Evolutionary conservation across 2,113 vertebrate genomes (phyloP).

Genomic region (Seriola rivoliana): DNA sequence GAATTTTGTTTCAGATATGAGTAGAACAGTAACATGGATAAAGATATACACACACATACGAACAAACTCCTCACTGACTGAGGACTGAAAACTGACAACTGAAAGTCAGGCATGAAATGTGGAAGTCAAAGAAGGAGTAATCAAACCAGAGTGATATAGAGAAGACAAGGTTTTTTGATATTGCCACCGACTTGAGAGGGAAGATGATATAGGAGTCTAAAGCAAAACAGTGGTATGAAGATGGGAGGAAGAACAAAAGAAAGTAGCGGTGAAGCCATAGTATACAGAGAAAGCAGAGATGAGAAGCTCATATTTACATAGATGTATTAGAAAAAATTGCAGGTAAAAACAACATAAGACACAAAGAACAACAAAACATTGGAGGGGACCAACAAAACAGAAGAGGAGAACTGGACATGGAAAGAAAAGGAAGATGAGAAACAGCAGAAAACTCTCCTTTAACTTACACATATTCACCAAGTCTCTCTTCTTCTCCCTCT

Average conservation of each 20-base stretch:
- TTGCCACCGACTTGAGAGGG: constrained; percentile 30
- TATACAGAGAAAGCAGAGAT: constrained; percentile 46
- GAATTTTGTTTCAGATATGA: constrained; percentile 2
- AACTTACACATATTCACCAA: constrained; percentile 52
- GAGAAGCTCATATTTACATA: constrained; percentile 61
- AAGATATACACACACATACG: not conserved
- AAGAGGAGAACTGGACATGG: constrained; percentile 41
- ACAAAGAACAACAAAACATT: constrained; percentile 37
- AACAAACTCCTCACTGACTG: constrained; percentile 11
- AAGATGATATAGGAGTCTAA: constrained; percentile 31
- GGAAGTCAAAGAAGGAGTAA: constrained; percentile 39
- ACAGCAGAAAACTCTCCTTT: constrained; percentile 33
- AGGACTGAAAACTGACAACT: constrained; percentile 28
- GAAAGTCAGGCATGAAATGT: constrained; percentile 54
- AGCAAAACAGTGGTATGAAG: constrained; percentile 33
- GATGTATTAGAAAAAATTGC: constrained; percentile 46
- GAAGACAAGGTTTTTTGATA: constrained; percentile 36
- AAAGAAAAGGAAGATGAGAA: constrained; percentile 49
- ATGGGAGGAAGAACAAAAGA: constrained; percentile 61
- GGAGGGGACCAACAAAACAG: constrained; percentile 30
- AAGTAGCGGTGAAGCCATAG: constrained; percentile 31
- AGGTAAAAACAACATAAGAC: constrained; percentile 38
- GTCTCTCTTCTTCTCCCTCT: constrained; percentile 9
- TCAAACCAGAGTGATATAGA: constrained; percentile 44
- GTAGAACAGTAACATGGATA: constrained; percentile 6